phyloP scores from a whole-genome alignment of 2,888 invertebrate species.

The Tuta absoluta region DNA sequence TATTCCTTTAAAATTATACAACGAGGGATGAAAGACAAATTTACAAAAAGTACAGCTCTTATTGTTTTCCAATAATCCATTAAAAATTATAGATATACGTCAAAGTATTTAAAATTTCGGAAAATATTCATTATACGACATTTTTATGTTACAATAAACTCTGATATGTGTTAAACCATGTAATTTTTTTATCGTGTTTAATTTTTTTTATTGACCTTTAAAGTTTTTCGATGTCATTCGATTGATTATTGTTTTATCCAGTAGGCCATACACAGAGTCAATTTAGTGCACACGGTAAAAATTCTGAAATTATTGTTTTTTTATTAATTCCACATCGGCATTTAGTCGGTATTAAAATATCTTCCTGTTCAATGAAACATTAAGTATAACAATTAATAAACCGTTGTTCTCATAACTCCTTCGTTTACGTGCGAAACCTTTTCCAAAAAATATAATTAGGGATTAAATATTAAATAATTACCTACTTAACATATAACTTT shows the following conservation, averaged over 20 bases:
- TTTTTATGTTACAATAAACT: no score
- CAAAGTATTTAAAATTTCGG: background rate
- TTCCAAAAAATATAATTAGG: constrained; percentile 67
- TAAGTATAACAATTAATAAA: constrained; percentile 37
- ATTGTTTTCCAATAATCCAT: constrained; percentile 35
- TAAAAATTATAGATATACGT: background rate
- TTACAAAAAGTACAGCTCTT: constrained; percentile 73
- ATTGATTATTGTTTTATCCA: no score
- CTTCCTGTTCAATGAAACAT: constrained; percentile 28
- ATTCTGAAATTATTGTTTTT: no score
- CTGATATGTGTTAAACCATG: no score
- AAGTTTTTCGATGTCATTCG: no score
- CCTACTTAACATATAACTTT: constrained; percentile 52
- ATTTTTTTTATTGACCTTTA: no score
- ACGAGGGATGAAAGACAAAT: constrained; percentile 72
- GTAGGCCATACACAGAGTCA: no score
- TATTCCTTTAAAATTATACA: constrained; percentile 31
- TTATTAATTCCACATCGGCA: no score
- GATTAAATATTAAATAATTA: constrained; percentile 54
- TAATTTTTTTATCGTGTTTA: no score
- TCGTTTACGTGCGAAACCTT: constrained; percentile 79
- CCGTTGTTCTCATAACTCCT: constrained; percentile 42
- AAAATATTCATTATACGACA: background rate
- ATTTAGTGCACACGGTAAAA: no score
- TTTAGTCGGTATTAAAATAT: constrained; percentile 8